Conservation (phyloP, 1,140 invertebrate species). For the Notospermus geniculatus region DNA sequence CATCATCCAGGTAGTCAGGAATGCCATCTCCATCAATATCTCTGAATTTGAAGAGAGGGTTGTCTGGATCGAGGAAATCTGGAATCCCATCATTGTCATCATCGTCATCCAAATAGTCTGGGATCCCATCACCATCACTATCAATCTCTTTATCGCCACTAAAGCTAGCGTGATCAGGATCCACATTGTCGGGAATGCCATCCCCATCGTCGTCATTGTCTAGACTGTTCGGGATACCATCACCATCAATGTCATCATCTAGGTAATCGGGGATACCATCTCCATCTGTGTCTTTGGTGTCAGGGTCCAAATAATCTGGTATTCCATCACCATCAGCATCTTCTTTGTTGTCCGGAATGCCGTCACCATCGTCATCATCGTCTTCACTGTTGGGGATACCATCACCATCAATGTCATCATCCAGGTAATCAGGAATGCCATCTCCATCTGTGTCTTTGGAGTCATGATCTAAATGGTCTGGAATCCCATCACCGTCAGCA, state of each 20-base stretch:
- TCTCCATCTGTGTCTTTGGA: slow-evolving; percentile 31
- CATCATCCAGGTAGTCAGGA: slow-evolving; percentile 18
- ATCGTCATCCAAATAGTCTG: slow-evolving; percentile 20
- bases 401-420: slow-evolving; percentile 37
- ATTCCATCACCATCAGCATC: slow-evolving; percentile 42
- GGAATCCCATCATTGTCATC: slow-evolving; percentile 26
- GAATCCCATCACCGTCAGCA: slow-evolving; percentile 22
- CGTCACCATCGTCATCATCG: slow-evolving; percentile 29
- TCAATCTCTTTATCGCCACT: slow-evolving; percentile 29
- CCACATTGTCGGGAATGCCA: slow-evolving; percentile 27
- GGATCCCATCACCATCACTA: slow-evolving; percentile 31
- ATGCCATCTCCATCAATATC: slow-evolving; percentile 27
- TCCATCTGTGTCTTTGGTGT: slow-evolving; percentile 34
- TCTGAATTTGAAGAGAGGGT: slow-evolving; percentile 36
- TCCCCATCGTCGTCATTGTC: slow-evolving; percentile 18
- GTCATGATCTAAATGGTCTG: slow-evolving; percentile 37
- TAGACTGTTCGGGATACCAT: slow-evolving; percentile 20
- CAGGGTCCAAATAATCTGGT: slow-evolving; percentile 39
- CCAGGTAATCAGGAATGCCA: slow-evolving; percentile 37
- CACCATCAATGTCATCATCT: slow-evolving; percentile 23
- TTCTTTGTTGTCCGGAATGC: slow-evolving; percentile 30
- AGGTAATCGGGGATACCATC: slow-evolving; percentile 33
- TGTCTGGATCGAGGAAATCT: slow-evolving; percentile 34
- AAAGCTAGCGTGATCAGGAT: slow-evolving; percentile 37
- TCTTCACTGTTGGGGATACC: too few species aligned